Evolutionary conservation across 2,113 vertebrate genomes (phyloP), one percentile per base, ranked within the genome.

Genomic region (Myotis lucifugus): DNA sequence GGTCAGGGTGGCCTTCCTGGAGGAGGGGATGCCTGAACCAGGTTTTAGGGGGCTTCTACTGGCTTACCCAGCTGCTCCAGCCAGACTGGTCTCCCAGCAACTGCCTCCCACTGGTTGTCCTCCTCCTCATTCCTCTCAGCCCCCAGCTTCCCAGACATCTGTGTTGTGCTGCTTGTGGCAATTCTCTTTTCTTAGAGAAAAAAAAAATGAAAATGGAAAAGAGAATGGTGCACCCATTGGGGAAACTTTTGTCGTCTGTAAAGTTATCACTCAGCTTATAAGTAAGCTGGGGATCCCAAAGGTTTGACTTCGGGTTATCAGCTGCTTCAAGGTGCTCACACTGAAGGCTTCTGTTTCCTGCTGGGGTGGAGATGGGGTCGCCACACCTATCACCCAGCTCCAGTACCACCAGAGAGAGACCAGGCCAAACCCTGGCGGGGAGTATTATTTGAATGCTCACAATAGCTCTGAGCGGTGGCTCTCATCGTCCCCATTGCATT

Each of bases 121-220:
- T 18, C 21, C 18, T 61, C 56, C 23, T 46, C 15, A 32, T 77
- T 40, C 32, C 37, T 64, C 61, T 64, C 67, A 59, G 59, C 25
- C 34, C 27, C 13, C 27, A 3, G 29, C 46, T 79, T 9, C 67
- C 6, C 27, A 76, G 54, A 40, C 79, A 59, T 93, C 81, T 73
- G 73, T 74, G 46, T 67, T 72, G 27, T 17, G 23, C 54, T 46
- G 37, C 17, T 48, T 85, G 18, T 18, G 42, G 32, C 8, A 54
- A 56, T 56, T 88, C 67, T 77, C 23, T 88, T 90, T 79, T 93
- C 64, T 27, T 94, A 89, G 34, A 66, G 27, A 19, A 79, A 64
- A 56, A 15, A 46, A 21, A 83, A 90, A 37, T 34, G 15, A 69
- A 90, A 64, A 48, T 4, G 7, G n/a, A 78, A 52, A 76, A 84